A percentile compares a stretch with the other conserved stretches of the same genome.
These are phyloP conservation scores for Bombylius major DNA, from an alignment of 2,888 invertebrate species.

Conservation along the genomic window DNA sequence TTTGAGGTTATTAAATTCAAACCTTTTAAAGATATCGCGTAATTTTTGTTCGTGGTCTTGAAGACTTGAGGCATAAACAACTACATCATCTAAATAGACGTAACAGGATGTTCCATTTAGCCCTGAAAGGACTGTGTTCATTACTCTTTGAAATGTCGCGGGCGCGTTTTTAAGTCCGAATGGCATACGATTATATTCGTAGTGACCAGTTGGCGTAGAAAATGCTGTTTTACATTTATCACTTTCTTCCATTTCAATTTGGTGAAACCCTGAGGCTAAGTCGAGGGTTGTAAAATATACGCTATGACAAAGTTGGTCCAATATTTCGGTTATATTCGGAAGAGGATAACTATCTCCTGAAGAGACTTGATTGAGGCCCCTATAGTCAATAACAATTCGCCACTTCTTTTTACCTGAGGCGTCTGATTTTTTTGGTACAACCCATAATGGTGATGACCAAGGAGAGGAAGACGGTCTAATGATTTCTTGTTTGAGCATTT, in stretches of 20 bases:
- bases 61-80: too few relatives aligned
- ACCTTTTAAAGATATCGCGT: conserved; percentile 6
- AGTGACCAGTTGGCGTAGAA: conserved; percentile 1
- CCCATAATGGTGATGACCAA: too few relatives aligned
- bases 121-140: conserved; percentile 23
- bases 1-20: conserved; percentile 15
- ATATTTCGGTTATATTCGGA: conserved; percentile 11
- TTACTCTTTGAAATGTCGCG: conserved; percentile 27
- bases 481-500: conserved; percentile 1
- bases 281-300: conserved; percentile 13
- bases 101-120: too few relatives aligned
- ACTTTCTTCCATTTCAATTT: conserved; percentile 9
- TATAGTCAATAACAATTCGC: conserved; percentile 1
- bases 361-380: too few relatives aligned
- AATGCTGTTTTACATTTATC: conserved; percentile 13
- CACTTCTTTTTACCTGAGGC: conserved; percentile 4
- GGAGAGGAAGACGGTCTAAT: too few relatives aligned
- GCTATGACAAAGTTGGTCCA: conserved; percentile 11
- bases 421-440: not conserved
- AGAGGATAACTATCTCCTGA: conserved; percentile 19
- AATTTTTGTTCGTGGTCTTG: not conserved
- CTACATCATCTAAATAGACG: too few relatives aligned
- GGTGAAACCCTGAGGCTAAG: conserved; percentile 13
- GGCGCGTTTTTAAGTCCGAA: conserved; percentile 16
- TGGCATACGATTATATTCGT: conserved; percentile 7